Conservation (phyloP, 2,888 invertebrate species). For the Hybos culiciformis region DNA sequence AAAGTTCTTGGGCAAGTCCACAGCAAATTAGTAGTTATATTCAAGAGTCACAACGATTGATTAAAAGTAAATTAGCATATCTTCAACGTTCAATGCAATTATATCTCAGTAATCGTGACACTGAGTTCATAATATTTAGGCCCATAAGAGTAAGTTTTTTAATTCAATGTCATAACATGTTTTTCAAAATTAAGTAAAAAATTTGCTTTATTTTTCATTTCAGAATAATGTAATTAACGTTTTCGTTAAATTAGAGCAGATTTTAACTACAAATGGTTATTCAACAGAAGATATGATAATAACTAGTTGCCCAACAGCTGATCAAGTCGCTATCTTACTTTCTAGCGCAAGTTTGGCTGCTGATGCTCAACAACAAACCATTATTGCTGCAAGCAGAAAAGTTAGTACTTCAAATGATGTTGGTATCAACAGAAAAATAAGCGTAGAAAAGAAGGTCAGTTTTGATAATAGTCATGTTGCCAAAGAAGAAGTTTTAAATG, state of each 20-base stretch:
- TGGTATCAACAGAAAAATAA: conserved; percentile 18
- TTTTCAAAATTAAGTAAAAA: neutral
- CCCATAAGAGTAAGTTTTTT: conserved; percentile 64
- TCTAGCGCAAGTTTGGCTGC: conserved; percentile 62
- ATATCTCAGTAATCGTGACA: conserved; percentile 91
- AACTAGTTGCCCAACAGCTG: conserved; percentile 82
- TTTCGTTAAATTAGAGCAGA: conserved; percentile 73
- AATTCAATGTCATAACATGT: neutral
- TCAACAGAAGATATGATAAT: conserved; percentile 67
- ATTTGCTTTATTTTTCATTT: conserved; percentile 7
- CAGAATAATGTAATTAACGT: conserved; percentile 79
- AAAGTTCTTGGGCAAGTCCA: conserved; percentile 52
- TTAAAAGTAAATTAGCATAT: conserved; percentile 65
- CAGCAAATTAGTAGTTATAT: conserved; percentile 59
- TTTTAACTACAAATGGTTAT: conserved; percentile 60
- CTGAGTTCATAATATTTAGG: conserved; percentile 90
- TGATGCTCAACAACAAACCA: conserved; percentile 26
- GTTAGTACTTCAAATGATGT: conserved; percentile 25
- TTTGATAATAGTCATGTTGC: conserved; percentile 15
- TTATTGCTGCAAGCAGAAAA: conserved; percentile 22
- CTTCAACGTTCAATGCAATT: conserved; percentile 85
- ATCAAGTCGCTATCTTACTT: conserved; percentile 80
- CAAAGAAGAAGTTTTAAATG: too few species aligned
- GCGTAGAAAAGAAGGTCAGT: conserved; percentile 19
- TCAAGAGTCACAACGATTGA: conserved; percentile 60